These are phyloP conservation scores for Atlantisia rogersi DNA, from an alignment of 2,113 vertebrate genomes.

Conservation along the genomic window DNA sequence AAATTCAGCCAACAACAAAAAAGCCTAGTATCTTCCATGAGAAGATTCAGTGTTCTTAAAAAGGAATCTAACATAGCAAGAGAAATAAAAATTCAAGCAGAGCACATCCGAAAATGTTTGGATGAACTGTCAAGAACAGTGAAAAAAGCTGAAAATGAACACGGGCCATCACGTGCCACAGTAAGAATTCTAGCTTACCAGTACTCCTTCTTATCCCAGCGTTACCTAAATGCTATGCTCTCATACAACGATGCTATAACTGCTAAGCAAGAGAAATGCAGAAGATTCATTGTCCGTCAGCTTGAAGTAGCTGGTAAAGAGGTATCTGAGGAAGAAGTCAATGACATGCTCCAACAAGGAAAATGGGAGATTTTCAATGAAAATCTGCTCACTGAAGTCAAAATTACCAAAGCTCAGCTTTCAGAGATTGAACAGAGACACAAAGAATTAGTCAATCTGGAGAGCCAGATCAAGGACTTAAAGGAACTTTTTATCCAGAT, in stretches of 20 bases:
- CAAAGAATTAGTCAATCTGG: conserved; percentile 88
- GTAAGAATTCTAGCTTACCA: conserved; percentile 86
- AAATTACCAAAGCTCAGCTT: conserved; percentile 88
- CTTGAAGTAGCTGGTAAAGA: conserved; percentile 90
- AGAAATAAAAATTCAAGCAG: conserved; percentile 88
- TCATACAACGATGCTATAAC: conserved; percentile 86
- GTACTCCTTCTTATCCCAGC: conserved; percentile 77
- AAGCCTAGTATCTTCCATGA: conserved; percentile 87
- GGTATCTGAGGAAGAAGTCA: conserved; percentile 87
- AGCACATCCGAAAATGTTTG: conserved; percentile 81
- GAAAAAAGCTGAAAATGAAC: conserved; percentile 80
- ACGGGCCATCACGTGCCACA: conserved; percentile 74
- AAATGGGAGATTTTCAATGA: conserved; percentile 97
- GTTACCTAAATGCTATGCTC: conserved; percentile 87
- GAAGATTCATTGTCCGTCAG: conserved; percentile 90
- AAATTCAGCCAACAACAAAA: conserved; percentile 90
- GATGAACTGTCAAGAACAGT: conserved; percentile 80
- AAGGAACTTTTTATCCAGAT: conserved; percentile 90
- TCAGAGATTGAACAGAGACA: conserved; percentile 95
- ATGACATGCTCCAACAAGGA: conserved; percentile 89
- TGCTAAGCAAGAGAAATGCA: conserved; percentile 90
- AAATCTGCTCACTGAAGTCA: conserved; percentile 89
- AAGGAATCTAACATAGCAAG: conserved; percentile 86
- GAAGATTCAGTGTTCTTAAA: conserved; percentile 93
- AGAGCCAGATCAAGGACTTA: conserved; percentile 91